Evolutionary conservation across 1,140 invertebrate species (phyloP), one percentile per base, ranked within the genome.

Genomic region (Drosophila nasuta): DNA sequence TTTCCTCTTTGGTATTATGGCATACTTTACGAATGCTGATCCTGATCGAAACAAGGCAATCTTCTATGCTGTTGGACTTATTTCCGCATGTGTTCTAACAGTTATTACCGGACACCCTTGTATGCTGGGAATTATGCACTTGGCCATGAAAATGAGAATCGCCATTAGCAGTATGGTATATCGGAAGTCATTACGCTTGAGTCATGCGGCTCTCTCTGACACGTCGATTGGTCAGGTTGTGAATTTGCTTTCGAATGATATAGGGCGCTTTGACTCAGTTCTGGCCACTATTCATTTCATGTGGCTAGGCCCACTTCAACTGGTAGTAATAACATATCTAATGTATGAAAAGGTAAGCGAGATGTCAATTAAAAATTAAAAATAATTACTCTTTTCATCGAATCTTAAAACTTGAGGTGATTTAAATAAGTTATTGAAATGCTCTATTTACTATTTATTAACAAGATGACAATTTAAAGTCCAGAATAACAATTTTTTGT

Each of bases 211-310:
- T 0, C 77, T 98, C 15, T 95, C 95, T 0, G 94, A 96, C 74
- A 96, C 96, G 1, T 96, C 97, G 5, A 95, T 96, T 4, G 97
- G 97, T 1, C 97, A 97, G 93, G 95, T 98, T 43, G 85, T 90
- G 0, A 96, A 96, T 83, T 90, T 96, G 1, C 91, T 96, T 74
- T 95, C 95, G n/a, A 96, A 96, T 81, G 95, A 96, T 74, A 91
- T 93, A 10, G 92, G 82, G 13, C 90, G 93, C 5, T 93, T 93
- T 60, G 93, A 93, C 75, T 60, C 71, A 5, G 80, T 91, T 8
- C 41, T 91, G 15, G 71, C 88, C n/a, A 92, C 92, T 60, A 51
- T 93, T 1, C 91, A 93, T 63, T 92, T 90, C 33, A 51, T 93
- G 30, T 93, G 92, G 93, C 64, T 93, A 28, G 95, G 94, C 1